Percentiles rank a stretch among this genome's conserved stretches.
phyloP scores from a whole-genome alignment of 2,113 vertebrate species.

The Chitala chitala region DNA sequence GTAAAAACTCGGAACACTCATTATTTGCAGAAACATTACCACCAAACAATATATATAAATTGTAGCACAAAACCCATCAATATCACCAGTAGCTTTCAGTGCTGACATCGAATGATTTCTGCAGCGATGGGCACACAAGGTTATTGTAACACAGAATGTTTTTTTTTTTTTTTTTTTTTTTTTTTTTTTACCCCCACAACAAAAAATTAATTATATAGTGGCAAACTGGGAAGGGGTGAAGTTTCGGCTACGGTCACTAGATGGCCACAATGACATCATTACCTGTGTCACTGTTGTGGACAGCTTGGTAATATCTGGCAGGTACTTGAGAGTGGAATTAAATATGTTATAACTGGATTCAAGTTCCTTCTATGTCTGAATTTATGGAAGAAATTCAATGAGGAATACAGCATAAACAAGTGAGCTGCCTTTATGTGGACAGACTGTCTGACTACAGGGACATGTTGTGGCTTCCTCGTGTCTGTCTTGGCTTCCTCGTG shows the following conservation, averaged over 20 bases:
- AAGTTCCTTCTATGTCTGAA: no score
- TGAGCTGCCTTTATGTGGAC: no score
- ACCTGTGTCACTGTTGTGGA: slow-evolving; percentile 66
- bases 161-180: background rate
- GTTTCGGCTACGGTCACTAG: slow-evolving; percentile 62
- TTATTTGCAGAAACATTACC: background rate
- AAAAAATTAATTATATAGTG: slow-evolving; percentile 48
- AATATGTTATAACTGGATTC: background rate
- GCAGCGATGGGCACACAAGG: background rate
- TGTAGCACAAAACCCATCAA: background rate
- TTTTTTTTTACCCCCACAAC: slow-evolving; percentile 42
- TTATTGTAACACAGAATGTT: background rate
- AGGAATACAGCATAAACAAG: no score
- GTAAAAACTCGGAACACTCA: background rate
- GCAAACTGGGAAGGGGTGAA: slow-evolving; percentile 58
- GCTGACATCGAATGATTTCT: background rate
- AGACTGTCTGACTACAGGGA: no score
- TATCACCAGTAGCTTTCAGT: background rate
- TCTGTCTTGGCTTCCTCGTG: no score
- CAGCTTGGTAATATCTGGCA: slow-evolving; percentile 69
- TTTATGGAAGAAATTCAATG: no score
- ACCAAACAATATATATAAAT: background rate
- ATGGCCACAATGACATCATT: slow-evolving; percentile 71
- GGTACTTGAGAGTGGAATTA: slow-evolving; percentile 45
- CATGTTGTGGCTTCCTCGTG: no score